Evolutionary conservation across 1,140 invertebrate species (phyloP).

Genomic region (Batillaria attramentaria): DNA sequence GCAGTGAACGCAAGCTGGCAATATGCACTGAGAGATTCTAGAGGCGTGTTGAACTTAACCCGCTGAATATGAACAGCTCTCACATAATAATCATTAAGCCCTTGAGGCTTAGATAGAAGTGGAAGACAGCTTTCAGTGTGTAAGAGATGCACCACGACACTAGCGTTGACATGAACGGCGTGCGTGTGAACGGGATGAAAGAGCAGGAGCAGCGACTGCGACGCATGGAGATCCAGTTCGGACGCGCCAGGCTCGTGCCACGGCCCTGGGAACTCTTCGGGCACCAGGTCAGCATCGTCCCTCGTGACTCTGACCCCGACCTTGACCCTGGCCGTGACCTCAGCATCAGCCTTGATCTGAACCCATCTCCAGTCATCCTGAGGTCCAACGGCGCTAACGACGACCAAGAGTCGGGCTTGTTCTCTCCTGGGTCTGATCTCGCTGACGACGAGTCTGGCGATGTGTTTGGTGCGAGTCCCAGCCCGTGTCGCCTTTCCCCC

Average conservation of each 20-base stretch:
- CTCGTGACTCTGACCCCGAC: not conserved
- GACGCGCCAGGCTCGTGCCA: constrained; percentile 17
- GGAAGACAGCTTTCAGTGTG: not conserved
- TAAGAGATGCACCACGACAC: not conserved
- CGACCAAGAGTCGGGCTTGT: no score
- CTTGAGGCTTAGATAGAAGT: no score
- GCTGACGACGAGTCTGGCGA: not conserved
- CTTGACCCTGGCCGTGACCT: not conserved
- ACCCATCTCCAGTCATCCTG: not conserved
- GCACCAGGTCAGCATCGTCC: constrained; percentile 7
- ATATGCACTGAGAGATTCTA: no score
- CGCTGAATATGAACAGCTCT: no score
- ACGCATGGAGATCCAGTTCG: constrained; percentile 25
- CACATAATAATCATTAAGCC: no score
- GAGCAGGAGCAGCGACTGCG: constrained; percentile 14
- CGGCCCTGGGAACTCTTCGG: not conserved
- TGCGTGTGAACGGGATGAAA: constrained; percentile 10
- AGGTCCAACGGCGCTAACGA: not conserved
- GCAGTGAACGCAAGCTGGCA: no score
- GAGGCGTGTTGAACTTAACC: no score
- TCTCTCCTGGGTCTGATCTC: not conserved
- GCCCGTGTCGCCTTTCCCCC: not conserved
- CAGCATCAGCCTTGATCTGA: not conserved
- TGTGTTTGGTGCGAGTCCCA: not conserved
- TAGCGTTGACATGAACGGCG: not conserved